Base-by-base conservation (phyloP, 2,888 invertebrate genomes). In the Tenthredo amoena region DNA sequence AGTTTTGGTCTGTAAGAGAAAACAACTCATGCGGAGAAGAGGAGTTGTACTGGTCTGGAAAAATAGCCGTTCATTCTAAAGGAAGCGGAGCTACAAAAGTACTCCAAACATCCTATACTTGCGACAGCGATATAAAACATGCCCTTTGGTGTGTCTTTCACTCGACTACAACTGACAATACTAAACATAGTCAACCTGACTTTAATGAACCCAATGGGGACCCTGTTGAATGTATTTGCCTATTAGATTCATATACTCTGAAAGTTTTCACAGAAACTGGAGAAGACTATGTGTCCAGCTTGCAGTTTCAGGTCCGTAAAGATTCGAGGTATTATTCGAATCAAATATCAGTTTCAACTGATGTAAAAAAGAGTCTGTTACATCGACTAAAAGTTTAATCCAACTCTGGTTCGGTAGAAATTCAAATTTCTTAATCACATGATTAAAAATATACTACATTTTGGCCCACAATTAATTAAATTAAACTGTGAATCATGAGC, bases 11-110 rank as follows among this genome's bases (percentile, higher is more conserved):
- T 15, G 89, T 92, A 12, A 95, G 96, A 12, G 95, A 95, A 84
- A 94, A 95, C 86, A 95, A 95, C 88, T 91, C 76, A 4, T 90
- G 90, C 91, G 93, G 93, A 88, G 98, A 98, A 93, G 98, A 98
- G 92, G 99, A 99, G 92, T 94, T 99, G 84, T 99, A 98, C 94
- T 96, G 97, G 1, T 97, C 96, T 89, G 98, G 97, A 1, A 96
- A 97, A 91, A 97, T 97, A 26, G 98, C 97, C 4, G 95, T 98
- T 79, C 91, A 93, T 83, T 91, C 91, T 0, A 92, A 90, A 88
- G 93, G 93, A 6, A 89, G 89, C 74, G 91, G 91, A 74, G 88
- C 88, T 47, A 91, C 91, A 6, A 88, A 89, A 79, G 86, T 92
- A 21, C 86, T 92, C 0, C 91, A 93, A 87, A 93, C 91, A 12